A percentile compares a stretch with the other conserved stretches of the same genome.
Conservation (phyloP, 2,797 vertebrate species). For the Neosilurus mollespiculum region DNA sequence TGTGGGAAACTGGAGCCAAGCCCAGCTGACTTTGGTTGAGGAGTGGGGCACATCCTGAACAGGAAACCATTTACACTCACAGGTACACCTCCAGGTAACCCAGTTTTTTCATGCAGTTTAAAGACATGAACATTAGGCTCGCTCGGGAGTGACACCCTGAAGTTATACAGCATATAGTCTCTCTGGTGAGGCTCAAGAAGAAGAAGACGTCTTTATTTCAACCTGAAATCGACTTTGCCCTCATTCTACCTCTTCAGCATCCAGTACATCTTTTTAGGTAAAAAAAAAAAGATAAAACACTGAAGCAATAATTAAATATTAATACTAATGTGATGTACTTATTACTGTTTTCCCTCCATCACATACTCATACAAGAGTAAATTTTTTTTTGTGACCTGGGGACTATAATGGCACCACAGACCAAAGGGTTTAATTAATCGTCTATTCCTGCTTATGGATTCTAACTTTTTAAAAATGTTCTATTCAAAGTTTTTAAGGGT, state of each 20-base stretch:
- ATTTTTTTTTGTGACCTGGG: not conserved
- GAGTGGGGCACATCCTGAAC: no score
- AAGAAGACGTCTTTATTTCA: not conserved
- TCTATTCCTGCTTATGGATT: not conserved
- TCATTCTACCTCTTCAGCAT: not conserved
- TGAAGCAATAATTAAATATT: slow-evolving; percentile 29
- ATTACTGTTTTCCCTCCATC: not conserved
- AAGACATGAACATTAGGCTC: no score
- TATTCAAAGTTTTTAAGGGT: not conserved
- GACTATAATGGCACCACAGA: not conserved
- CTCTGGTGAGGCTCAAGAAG: no score
- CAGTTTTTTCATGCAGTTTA: no score
- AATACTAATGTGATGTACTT: not conserved
- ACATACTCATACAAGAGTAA: no score
- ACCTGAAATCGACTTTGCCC: slow-evolving; percentile 8
- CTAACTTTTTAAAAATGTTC: not conserved
- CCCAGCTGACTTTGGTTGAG: no score
- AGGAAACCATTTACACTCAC: no score
- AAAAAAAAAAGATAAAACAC: slow-evolving; percentile 29
- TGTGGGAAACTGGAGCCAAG: no score
- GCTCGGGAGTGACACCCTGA: no score
- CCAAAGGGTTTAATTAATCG: not conserved
- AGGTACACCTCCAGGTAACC: no score
- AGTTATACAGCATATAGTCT: no score
- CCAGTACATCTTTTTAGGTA: not conserved